phyloP scores from a whole-genome alignment of 2,888 invertebrate genomes.

The Coremacera marginata region DNA sequence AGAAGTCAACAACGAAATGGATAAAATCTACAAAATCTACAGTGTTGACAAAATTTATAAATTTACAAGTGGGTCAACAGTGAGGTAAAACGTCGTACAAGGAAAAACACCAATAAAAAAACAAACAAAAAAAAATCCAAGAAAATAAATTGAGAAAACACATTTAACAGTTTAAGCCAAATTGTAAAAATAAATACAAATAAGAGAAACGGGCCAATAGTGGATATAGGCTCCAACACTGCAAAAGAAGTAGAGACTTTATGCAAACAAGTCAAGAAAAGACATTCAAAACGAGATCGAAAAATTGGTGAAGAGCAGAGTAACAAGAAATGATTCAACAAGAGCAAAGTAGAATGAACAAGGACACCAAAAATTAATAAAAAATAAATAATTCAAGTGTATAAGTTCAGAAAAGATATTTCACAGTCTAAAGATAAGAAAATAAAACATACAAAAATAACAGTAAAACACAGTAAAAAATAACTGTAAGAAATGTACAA shows the following conservation, averaged over 20 bases:
- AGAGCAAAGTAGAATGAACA: neutral
- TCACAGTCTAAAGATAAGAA: too few relatives aligned
- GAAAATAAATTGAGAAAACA: neutral
- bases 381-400: neutral
- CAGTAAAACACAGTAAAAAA: too few relatives aligned
- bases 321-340: neutral
- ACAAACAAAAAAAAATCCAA: neutral
- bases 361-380: neutral
- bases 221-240: neutral
- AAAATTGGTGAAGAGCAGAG: neutral
- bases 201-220: neutral
- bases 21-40: neutral
- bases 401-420: neutral
- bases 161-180: neutral
- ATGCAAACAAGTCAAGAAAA: too few relatives aligned
- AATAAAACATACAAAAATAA: too few relatives aligned
- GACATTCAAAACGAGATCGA: neutral
- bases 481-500: too few relatives aligned
- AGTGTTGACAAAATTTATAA: constrained; percentile 31
- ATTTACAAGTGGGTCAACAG: constrained; percentile 28
- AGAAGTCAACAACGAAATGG: constrained; percentile 14
- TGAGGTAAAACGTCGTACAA: neutral
- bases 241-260: too few relatives aligned
- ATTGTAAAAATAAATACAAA: neutral
- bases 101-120: neutral